Percentiles rank a stretch among this genome's conserved stretches.
Evolutionary conservation across 1,140 invertebrate genomes (phyloP).

Genomic region (Drosophila pandora): DNA sequence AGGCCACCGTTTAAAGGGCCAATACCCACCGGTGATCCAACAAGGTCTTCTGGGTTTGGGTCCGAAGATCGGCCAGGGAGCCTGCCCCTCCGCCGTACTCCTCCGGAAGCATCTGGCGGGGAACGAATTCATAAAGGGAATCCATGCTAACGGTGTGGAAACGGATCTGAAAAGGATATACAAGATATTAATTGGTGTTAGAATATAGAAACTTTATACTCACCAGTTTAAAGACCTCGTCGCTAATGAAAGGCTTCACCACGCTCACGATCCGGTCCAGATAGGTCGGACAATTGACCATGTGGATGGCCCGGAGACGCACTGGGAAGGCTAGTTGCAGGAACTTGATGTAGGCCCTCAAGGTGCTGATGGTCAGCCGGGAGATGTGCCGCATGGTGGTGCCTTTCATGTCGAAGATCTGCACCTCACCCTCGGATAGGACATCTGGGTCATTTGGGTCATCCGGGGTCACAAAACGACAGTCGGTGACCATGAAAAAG

Average conservation of each 20-base stretch:
- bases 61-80: slow-evolving; percentile 85
- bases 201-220: neutral
- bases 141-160: slow-evolving; percentile 87
- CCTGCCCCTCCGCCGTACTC: slow-evolving; percentile 88
- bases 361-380: slow-evolving; percentile 86
- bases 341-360: slow-evolving; percentile 83
- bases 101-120: slow-evolving; percentile 86
- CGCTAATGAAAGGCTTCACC: slow-evolving; percentile 87
- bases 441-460: slow-evolving; percentile 74
- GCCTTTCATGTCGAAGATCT: slow-evolving; percentile 88
- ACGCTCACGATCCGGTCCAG: slow-evolving; percentile 87
- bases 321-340: slow-evolving; percentile 90
- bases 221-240: slow-evolving; percentile 85
- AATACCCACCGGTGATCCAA: slow-evolving; percentile 60
- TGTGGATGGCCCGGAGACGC: slow-evolving; percentile 89
- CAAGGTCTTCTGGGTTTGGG: slow-evolving; percentile 84
- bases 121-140: slow-evolving; percentile 86
- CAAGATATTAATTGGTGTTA: neutral
- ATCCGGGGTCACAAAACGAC: slow-evolving; percentile 86
- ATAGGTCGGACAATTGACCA: slow-evolving; percentile 87
- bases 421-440: slow-evolving; percentile 86
- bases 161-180: slow-evolving; percentile 83
- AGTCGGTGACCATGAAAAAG: slow-evolving; percentile 88
- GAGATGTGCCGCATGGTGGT: slow-evolving; percentile 87
- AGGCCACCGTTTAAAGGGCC: neutral